Percentiles rank a stretch among this genome's conserved stretches.
phyloP scores from a whole-genome alignment of 2,888 invertebrate species.

The Agrenia bidenticulata region DNA sequence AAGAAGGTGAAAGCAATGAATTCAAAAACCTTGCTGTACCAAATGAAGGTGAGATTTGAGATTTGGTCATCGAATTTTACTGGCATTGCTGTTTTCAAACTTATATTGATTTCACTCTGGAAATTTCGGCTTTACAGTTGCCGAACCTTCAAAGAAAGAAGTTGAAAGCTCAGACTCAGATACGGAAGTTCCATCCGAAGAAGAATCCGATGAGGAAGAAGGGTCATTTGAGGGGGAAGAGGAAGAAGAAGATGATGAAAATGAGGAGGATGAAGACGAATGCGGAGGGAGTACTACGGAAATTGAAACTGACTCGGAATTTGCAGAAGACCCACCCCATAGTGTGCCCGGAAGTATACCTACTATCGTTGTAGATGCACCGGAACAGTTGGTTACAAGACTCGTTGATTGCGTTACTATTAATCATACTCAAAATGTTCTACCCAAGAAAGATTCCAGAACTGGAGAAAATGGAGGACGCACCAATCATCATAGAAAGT shows the following conservation, averaged over 20 bases:
- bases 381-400: constrained; percentile 49
- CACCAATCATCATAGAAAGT: background rate
- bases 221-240: constrained; percentile 57
- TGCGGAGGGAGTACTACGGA: constrained; percentile 81
- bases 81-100: no score
- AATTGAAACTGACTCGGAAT: constrained; percentile 90
- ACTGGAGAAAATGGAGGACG: background rate
- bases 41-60: constrained; percentile 58
- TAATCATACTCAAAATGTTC: constrained; percentile 33
- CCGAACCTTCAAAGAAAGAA: constrained; percentile 60
- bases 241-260: constrained; percentile 53
- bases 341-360: constrained; percentile 63
- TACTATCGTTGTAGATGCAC: constrained; percentile 72
- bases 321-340: constrained; percentile 75
- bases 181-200: constrained; percentile 50
- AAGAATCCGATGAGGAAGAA: constrained; percentile 58
- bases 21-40: constrained; percentile 69
- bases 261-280: constrained; percentile 60
- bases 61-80: no score
- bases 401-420: constrained; percentile 41
- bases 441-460: constrained; percentile 8
- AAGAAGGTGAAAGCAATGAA: constrained; percentile 63
- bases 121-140: no score
- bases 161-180: constrained; percentile 48
- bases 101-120: no score